Base-by-base conservation (phyloP, 2,797 vertebrate species). In the Takifugu ocellatus region DNA sequence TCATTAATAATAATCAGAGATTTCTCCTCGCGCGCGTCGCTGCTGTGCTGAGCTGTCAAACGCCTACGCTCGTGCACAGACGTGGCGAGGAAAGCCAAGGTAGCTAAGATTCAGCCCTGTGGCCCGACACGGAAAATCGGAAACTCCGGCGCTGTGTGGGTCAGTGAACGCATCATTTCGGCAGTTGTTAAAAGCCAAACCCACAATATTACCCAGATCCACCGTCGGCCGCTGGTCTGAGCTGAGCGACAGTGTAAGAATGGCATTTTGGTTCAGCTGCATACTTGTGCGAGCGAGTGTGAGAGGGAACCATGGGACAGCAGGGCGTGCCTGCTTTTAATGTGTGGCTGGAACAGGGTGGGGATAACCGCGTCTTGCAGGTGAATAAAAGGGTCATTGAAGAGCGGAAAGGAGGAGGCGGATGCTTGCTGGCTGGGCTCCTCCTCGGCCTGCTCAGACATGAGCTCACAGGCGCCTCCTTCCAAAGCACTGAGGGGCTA, bases 371-470 rank as follows among this genome's bases (percentile, higher is more conserved):
- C 47, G 75, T 78, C 58, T 71, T 54, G 69, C 82, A 84, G 83
- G 79, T 85, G 78, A 87, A 90, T 90, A 86, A 92, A 90, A 82
- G 85, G 62, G 58, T 50, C 90, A 89, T 91, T 91, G 83, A 91
- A 75, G 77, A 67, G 71, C 29, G 67, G 66, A 81, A 54, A 64
- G 74, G 29, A 73, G 61, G 76, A 66, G 72, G 72, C 25, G 5
- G 56, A 71, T 72, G 69, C 72, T 61, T 9, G 7, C 61, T 67
- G 58, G 24, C 39, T 69, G 52, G 55, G 65, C 29, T 71, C 56
- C 71, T 74, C 55, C 63, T 6, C 16, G 0, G 2, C 52, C 53
- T 56, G 74, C 63, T 68, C 68, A 78, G 78, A 82, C 73, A 56
- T 84, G 51, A 84, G 81, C 80, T 87, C 81, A 87, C 68, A 72